Conservation (phyloP, 2,888 invertebrate species). For the Amphimallon solstitiale region DNA sequence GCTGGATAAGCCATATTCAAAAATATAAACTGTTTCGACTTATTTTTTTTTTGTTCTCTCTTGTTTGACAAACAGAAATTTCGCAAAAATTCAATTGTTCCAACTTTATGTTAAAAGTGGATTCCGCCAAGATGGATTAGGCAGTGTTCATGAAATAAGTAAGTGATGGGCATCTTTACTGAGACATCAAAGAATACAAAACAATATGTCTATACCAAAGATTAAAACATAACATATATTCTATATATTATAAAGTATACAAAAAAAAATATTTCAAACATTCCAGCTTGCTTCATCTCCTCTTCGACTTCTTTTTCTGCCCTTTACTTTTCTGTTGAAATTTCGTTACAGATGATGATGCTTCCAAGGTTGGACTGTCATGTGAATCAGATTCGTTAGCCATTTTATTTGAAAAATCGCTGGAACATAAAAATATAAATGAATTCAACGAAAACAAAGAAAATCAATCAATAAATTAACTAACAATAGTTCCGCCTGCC, state of each 20-base stretch:
- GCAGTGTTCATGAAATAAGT: no score
- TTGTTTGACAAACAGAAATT: no score
- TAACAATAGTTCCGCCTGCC: constrained; percentile 85
- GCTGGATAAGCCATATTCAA: no score
- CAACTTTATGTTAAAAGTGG: no score
- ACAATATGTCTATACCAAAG: constrained; percentile 17
- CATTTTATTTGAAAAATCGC: constrained; percentile 59
- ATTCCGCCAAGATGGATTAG: no score
- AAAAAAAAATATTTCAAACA: background rate
- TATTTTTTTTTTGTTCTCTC: no score
- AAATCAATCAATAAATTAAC: constrained; percentile 50
- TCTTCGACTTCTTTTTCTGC: constrained; percentile 59
- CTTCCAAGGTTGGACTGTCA: constrained; percentile 54
- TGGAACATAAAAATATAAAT: constrained; percentile 43
- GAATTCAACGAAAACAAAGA: constrained; percentile 16
- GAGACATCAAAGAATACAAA: constrained; percentile 13
- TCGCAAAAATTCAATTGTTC: no score
- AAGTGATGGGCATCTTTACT: no score
- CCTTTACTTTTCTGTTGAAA: constrained; percentile 42
- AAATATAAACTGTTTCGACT: no score
- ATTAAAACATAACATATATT: background rate
- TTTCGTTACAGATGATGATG: constrained; percentile 55
- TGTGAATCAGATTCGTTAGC: constrained; percentile 50
- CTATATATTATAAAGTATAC: constrained; percentile 15
- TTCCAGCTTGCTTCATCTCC: constrained; percentile 52